Conservation (phyloP, 2,797 vertebrate species). For the Sebastes wilsoni region DNA sequence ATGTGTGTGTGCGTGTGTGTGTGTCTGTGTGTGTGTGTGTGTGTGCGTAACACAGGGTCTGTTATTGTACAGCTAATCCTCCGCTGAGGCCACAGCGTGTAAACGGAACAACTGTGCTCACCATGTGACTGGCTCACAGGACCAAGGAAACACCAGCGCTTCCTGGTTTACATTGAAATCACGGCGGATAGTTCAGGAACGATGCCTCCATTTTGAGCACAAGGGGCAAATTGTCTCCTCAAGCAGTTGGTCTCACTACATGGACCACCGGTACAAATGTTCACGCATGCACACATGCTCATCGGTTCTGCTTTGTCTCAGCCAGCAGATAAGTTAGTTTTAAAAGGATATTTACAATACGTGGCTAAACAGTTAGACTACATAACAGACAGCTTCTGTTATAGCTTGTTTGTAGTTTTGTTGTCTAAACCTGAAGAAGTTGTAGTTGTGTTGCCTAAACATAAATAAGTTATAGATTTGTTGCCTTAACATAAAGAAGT, state of each 20-base stretch:
- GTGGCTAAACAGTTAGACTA: too few relatives aligned
- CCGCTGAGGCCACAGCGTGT: conserved; percentile 37
- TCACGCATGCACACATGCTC: background rate
- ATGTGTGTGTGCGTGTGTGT: conserved; percentile 1
- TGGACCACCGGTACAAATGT: background rate
- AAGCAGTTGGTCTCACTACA: background rate
- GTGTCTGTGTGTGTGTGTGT: conserved; percentile 15
- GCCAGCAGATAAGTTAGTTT: too few relatives aligned
- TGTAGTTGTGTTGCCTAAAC: fast-evolving
- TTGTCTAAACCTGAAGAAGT: too few relatives aligned
- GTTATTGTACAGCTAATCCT: conserved; percentile 67
- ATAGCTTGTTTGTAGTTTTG: too few relatives aligned
- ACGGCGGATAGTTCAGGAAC: background rate
- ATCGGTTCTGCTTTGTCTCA: too few relatives aligned
- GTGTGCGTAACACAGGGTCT: conserved; percentile 43
- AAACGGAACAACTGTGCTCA: conserved; percentile 59
- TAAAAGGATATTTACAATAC: too few relatives aligned
- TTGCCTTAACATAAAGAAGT: fast-evolving
- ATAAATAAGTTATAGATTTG: too few relatives aligned
- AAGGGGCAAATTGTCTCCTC: background rate
- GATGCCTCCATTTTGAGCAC: conserved; percentile 13
- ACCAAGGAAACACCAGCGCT: conserved; percentile 24
- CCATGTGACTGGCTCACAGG: conserved; percentile 34
- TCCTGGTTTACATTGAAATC: conserved; percentile 39
- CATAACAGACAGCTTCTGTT: too few relatives aligned